Conservation (phyloP, 2,888 invertebrate species). For the Deilephila elpenor region DNA sequence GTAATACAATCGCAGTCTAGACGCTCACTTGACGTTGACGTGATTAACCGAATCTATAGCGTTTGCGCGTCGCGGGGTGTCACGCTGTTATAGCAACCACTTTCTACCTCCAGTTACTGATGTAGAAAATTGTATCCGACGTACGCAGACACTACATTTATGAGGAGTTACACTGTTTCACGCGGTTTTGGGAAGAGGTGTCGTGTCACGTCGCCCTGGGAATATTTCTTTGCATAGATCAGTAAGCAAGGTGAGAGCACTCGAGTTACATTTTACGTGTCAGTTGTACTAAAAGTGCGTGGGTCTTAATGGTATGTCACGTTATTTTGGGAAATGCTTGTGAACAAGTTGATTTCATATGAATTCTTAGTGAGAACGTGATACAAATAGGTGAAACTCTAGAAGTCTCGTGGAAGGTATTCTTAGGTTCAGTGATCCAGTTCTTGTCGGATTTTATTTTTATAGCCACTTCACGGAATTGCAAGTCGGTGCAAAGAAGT, state of each 20-base stretch:
- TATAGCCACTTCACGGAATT: not conserved
- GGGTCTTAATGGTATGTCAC: not conserved
- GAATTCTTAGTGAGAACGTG: not conserved
- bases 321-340: not conserved
- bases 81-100: not conserved
- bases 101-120: not conserved
- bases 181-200: not conserved
- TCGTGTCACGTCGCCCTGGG: conserved; percentile 8
- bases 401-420: not conserved
- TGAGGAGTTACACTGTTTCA: conserved; percentile 15
- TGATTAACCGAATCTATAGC: not conserved
- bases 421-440: not conserved
- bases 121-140: conserved; percentile 3
- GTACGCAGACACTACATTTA: conserved; percentile 13
- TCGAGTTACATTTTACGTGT: conserved; percentile 10
- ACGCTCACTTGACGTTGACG: conserved; percentile 17
- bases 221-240: conserved; percentile 6
- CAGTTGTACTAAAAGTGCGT: not conserved
- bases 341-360: not conserved
- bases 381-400: not conserved
- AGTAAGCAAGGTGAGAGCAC: conserved; percentile 1
- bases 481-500: not conserved
- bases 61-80: not conserved
- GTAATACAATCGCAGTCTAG: conserved; percentile 10
- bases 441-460: conserved; percentile 6